Evolutionary conservation across 2,113 vertebrate genomes (phyloP).

Genomic region (Phalacrocorax pelagicus): DNA sequence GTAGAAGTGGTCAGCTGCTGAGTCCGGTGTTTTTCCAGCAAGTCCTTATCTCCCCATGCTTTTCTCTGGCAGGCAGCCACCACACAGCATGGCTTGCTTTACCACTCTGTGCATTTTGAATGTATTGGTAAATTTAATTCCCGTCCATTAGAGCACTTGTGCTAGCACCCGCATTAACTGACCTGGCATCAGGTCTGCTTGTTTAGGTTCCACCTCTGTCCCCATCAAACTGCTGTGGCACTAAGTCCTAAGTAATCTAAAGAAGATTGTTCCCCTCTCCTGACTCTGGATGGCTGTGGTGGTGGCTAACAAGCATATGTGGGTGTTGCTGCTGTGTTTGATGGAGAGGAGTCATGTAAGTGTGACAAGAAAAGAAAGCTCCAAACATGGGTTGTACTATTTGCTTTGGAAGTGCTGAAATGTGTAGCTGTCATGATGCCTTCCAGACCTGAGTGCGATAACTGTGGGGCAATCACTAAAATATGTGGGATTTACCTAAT

Average conservation of each 20-base stretch:
- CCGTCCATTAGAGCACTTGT: accelerated
- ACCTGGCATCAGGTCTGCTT: background rate
- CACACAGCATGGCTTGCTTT: background rate
- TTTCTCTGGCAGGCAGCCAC: background rate
- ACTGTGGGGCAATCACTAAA: background rate
- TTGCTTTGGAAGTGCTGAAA: background rate
- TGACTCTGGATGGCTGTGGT: background rate
- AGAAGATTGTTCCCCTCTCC: background rate
- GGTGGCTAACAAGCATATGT: background rate
- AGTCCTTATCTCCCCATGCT: background rate
- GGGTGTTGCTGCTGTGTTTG: background rate
- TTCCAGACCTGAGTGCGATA: background rate
- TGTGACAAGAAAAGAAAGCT: background rate
- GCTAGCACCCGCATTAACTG: background rate
- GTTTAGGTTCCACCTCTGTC: background rate
- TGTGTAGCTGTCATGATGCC: background rate
- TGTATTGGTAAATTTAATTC: background rate
- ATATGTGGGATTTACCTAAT: background rate
- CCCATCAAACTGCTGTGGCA: background rate
- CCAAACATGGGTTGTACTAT: background rate
- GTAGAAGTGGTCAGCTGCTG: accelerated
- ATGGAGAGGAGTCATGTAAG: background rate
- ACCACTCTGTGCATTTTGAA: background rate
- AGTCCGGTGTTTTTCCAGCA: background rate
- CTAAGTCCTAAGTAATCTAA: background rate